Evolutionary conservation across 2,888 invertebrate genomes (phyloP), one percentile per base, ranked within the genome.

Genomic region (Dyspetes luteomarginatus): DNA sequence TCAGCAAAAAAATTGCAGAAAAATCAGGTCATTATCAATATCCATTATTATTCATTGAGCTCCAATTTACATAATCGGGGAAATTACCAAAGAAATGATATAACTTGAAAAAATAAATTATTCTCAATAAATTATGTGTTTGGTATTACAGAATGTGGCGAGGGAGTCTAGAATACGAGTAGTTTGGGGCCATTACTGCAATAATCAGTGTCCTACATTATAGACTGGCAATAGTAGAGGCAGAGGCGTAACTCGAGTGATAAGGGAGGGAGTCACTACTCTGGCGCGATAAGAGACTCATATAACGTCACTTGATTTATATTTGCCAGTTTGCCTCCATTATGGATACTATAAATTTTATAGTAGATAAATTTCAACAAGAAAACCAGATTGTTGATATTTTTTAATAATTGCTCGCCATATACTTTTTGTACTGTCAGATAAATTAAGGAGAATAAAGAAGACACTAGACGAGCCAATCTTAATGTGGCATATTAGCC

Each of bases 281-380:
- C 15, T 36, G 43, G 30, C 22, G 73, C 45, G 81, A 77, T 81
- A 77, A 78, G 74, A 28, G 69, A 19, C 60, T 50, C 41, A 24
- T 50, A 22, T 43, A 55, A 64, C 72, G 41, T 60, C 36, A 36
- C 36, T 48, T 74, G 74, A 79, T 73, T 69, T 64, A 74, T 68
- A 56, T 17, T 64, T 64, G 19, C 67, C 58, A 5, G 68, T 36
- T 69, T 69, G 24, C 41, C 69, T 17, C 58, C 41, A 67, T 60
- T 69, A 75, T 43, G 50, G 60, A 52, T 58, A 45, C 30, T 17
- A 65, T 43, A 65, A 58, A 75, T 74, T 69, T 69, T 69, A 55
- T n/a, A 26, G n/a, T 17, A 17, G 65, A 67, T 65, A 67, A 78
- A 41, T 62, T 41, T 19, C 24, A 26, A 12, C 43, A n/a, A 43